phyloP scores from a whole-genome alignment of 2,113 vertebrate genomes.

The Zosterops hypoxanthus region DNA sequence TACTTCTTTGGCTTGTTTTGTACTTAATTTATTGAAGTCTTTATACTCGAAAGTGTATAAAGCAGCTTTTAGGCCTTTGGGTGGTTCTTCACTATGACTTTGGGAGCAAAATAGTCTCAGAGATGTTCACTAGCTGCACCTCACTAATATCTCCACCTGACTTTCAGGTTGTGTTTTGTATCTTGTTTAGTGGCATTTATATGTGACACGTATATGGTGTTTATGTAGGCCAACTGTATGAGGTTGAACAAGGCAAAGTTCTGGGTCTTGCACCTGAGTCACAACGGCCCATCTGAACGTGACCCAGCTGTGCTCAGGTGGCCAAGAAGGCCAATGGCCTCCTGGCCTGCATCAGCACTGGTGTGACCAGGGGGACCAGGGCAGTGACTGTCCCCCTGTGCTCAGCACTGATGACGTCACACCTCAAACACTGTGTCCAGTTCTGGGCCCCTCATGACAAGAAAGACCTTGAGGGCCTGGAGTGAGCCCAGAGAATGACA shows the following conservation, averaged over 20 bases:
- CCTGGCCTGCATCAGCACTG: neutral
- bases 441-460: neutral
- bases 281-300: neutral
- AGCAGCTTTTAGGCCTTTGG: neutral
- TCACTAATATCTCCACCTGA: neutral
- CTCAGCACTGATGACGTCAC: neutral
- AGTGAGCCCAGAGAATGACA: neutral
- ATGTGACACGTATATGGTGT: neutral
- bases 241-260: neutral
- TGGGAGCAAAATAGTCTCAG: neutral
- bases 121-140: neutral
- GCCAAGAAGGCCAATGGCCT: neutral
- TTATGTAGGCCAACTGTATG: neutral
- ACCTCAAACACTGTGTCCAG: neutral
- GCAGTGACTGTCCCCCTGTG: neutral
- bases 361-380: neutral
- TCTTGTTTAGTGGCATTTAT: neutral
- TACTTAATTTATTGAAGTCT: neutral
- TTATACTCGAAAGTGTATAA: neutral
- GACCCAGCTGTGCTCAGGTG: neutral
- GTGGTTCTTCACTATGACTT: neutral
- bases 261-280: neutral
- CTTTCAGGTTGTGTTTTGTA: neutral
- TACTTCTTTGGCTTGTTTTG: slow-evolving; percentile 18
- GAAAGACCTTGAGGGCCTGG: neutral